Evolutionary conservation across 2,113 vertebrate species (phyloP).

Genomic region (Ivindomyrus marchei): DNA sequence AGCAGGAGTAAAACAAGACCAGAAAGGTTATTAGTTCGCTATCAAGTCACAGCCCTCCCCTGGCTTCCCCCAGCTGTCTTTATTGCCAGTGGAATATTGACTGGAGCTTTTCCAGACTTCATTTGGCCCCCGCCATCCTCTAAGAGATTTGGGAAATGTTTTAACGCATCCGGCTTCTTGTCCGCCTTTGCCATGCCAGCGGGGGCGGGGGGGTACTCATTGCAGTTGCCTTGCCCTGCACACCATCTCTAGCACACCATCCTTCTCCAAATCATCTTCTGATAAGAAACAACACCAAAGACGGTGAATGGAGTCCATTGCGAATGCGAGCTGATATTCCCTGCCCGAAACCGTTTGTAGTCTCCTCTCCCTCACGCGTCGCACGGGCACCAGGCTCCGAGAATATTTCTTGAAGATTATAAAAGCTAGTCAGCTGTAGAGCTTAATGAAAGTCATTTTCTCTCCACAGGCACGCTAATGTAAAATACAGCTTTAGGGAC

Average conservation of each 20-base stretch:
- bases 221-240: slow-evolving; percentile 23
- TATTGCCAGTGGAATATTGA: slow-evolving; percentile 30
- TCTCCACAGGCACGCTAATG: slow-evolving; percentile 60
- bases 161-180: slow-evolving; percentile 9
- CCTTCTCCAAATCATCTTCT: slow-evolving; percentile 53
- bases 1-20: slow-evolving; percentile 28
- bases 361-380: slow-evolving; percentile 31
- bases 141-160: slow-evolving; percentile 30
- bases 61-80: slow-evolving; percentile 25
- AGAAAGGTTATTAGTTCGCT: slow-evolving; percentile 38
- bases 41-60: slow-evolving; percentile 33
- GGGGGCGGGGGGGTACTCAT: slow-evolving; percentile 1
- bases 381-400: slow-evolving; percentile 45
- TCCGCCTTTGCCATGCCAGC: neutral
- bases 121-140: slow-evolving; percentile 16
- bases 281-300: slow-evolving; percentile 57
- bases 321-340: slow-evolving; percentile 58
- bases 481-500: slow-evolving; percentile 71
- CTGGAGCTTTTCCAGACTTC: slow-evolving; percentile 29
- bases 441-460: slow-evolving; percentile 74
- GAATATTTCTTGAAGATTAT: slow-evolving; percentile 62
- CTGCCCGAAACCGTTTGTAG: slow-evolving; percentile 54
- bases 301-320: slow-evolving; percentile 64
- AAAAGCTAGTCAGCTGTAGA: slow-evolving; percentile 72
- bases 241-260: slow-evolving; percentile 16